Base-by-base conservation (phyloP, 1,140 invertebrate species). In the Zophobas atratus region DNA sequence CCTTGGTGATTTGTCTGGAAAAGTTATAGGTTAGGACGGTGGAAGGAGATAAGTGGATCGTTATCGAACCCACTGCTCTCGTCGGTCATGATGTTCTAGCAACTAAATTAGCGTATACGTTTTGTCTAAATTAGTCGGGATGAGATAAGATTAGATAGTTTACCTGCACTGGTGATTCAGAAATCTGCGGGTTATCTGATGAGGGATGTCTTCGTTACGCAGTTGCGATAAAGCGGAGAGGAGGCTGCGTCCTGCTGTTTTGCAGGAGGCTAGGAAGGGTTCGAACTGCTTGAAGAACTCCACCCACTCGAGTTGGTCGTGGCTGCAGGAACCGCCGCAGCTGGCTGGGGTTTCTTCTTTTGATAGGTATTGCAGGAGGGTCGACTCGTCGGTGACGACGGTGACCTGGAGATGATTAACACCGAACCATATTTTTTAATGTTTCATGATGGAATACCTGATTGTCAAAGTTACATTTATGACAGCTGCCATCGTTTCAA, bases 271-370 rank as follows among this genome's bases (percentile, higher is more conserved):
- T 55, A 88, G 82, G 79, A 91, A 88, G 43, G 89, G 87, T 85
- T 91, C 90, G 43, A 88, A 80, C 82, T 89, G 88, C 86, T 89
- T 89, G 85, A 91, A 92, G 84, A 92, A 92, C 79, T 91, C 89
- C 63, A 91, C 88, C 91, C 91, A 92, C 83, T 89, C 89, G 56
- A 87, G 79, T 78, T 91, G 91, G 81, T 92, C 89, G 85, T 91
- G 89, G 76, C 86, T 86, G 79, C 86, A 85, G 48, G 85, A 84
- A 77, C 89, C 88, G 63, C 86, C 87, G 83, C 86, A 89, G 84
- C 85, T 84, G 57, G 87, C 86, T 71, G 88, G 90, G 51, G 89
- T 83, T 79, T 89, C 86, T 60, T 89, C 87, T 60, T 86, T 84
- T 1, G 85, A 76, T 20, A 89, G 83, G 75, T 83, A 86, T 34